phyloP scores from a whole-genome alignment of 92 coral and sea anemone species.

The Micromussa lordhowensis region DNA sequence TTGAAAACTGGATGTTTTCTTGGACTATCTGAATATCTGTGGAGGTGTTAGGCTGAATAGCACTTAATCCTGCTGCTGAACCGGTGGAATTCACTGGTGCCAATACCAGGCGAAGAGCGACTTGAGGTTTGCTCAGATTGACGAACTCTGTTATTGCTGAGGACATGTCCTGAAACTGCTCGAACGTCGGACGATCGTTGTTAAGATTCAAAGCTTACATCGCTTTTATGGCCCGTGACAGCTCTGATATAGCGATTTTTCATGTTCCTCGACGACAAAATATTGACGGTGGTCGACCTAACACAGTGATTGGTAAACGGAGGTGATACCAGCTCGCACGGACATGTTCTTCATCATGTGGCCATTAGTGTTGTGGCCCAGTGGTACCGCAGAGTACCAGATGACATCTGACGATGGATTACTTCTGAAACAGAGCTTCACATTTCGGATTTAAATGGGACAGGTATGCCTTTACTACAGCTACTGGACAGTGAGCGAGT shows the following conservation, averaged over 20 bases:
- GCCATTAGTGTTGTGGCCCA: neutral
- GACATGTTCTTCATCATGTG: conserved; percentile 1
- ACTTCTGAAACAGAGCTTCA: conserved; percentile 34
- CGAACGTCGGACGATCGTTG: conserved; percentile 45
- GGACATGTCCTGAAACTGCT: too few species aligned
- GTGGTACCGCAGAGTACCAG: conserved; percentile 4
- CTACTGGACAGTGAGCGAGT: conserved; percentile 34
- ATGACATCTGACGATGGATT: conserved; percentile 19
- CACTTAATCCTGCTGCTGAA: neutral
- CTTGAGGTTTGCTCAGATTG: neutral
- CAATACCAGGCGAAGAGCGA: neutral
- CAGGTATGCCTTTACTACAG: conserved; percentile 42
- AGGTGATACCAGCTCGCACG: conserved; percentile 32
- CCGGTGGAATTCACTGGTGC: neutral
- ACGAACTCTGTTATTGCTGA: neutral
- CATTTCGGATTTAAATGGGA: conserved; percentile 44
- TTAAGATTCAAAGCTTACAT: conserved; percentile 44
- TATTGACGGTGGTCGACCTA: conserved; percentile 45
- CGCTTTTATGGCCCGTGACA: conserved; percentile 47
- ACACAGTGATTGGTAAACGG: conserved; percentile 48
- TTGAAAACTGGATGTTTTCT: neutral
- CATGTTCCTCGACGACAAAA: neutral
- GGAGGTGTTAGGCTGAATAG: neutral
- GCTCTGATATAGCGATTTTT: conserved; percentile 42
- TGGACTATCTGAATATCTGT: neutral